Conservation (phyloP, 1,140 invertebrate species). For the Apis cerana region DNA sequence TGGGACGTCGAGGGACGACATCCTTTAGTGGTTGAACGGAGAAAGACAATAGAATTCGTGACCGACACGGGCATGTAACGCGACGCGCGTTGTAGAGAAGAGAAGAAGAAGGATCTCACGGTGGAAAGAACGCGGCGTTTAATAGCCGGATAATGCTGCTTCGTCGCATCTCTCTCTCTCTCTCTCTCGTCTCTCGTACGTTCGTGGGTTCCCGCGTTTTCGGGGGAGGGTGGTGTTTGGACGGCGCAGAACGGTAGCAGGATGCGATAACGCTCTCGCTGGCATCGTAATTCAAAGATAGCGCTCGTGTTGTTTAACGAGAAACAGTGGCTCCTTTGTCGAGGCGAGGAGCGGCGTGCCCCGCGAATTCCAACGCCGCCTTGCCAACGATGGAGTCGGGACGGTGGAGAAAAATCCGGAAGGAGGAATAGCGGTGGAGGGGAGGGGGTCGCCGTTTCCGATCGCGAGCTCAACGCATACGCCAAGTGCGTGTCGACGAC, state of each 20-base stretch:
- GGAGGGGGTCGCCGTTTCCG: background rate
- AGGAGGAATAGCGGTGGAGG: background rate
- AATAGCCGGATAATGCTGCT: background rate
- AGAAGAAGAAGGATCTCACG: conserved; percentile 9
- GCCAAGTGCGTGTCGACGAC: conserved; percentile 10
- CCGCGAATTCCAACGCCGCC: conserved; percentile 9
- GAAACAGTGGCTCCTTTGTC: conserved; percentile 60
- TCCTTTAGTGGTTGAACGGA: conserved; percentile 14
- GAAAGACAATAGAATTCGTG: conserved; percentile 18
- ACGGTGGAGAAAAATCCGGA: conserved; percentile 23
- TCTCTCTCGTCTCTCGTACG: background rate
- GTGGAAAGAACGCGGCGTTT: background rate
- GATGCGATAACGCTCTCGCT: conserved; percentile 61
- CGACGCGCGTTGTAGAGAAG: background rate
- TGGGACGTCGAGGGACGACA: background rate
- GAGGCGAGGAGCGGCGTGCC: conserved; percentile 38
- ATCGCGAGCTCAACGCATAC: conserved; percentile 21
- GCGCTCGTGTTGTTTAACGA: conserved; percentile 53
- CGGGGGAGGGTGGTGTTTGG: conserved; percentile 59
- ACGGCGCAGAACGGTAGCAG: conserved; percentile 69
- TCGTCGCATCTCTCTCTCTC: no score
- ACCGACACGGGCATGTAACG: background rate
- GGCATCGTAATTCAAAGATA: conserved; percentile 70
- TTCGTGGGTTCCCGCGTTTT: conserved; percentile 52
- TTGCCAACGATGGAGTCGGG: background rate